Evolutionary conservation across 2,113 vertebrate species (phyloP).

Genomic region (Lepidothrix coronata): DNA sequence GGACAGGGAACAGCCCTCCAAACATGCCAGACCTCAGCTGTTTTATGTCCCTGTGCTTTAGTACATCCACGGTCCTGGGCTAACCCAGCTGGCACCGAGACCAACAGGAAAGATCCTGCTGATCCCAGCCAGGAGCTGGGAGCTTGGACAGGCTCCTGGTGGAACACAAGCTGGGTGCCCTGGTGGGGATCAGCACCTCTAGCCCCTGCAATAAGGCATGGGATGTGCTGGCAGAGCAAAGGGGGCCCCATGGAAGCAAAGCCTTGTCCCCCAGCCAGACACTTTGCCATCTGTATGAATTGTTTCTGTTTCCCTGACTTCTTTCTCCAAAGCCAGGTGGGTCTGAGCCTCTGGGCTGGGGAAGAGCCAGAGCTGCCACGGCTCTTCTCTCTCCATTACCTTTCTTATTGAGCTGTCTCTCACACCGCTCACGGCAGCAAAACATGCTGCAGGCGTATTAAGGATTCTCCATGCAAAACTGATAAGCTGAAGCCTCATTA

Average conservation of each 20-base stretch:
- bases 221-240: neutral
- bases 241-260: neutral
- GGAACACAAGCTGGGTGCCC: neutral
- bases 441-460: conserved; percentile 34
- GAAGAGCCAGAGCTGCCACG: neutral
- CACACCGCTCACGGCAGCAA: neutral
- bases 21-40: fast-evolving
- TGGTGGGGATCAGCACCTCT: neutral
- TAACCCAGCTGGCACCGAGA: neutral
- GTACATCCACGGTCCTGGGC: fast-evolving
- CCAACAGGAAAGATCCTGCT: neutral
- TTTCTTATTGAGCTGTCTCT: conserved; percentile 60
- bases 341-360: neutral
- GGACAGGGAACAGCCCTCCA: neutral
- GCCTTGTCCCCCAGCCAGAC: neutral
- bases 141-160: too few relatives aligned
- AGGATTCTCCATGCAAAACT: conserved; percentile 64
- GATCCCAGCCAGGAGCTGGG: fast-evolving
- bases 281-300: neutral
- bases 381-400: conserved; percentile 12
- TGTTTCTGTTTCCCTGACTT: neutral
- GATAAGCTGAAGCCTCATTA: conserved; percentile 68
- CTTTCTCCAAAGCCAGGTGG: neutral
- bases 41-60: neutral
- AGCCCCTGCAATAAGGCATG: fast-evolving